phyloP scores from a whole-genome alignment of 1,140 invertebrate genomes.

The Lepeophtheirus salmonis region DNA sequence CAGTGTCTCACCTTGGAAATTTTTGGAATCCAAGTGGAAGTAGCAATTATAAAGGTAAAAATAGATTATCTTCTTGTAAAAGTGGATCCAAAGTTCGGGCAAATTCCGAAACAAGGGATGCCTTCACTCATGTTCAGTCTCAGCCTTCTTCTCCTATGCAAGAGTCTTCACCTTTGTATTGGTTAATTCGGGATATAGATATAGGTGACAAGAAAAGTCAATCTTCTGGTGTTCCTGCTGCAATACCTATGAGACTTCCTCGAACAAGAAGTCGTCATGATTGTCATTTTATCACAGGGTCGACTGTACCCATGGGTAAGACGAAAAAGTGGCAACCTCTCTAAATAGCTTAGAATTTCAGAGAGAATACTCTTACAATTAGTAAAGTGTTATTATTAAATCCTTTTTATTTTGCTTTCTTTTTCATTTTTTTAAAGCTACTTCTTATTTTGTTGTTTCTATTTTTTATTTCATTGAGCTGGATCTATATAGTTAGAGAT shows the following conservation, averaged over 20 bases:
- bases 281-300: constrained; percentile 7
- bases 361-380: too few relatives aligned
- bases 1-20: not conserved
- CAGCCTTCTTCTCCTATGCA: not conserved
- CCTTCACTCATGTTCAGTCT: constrained; percentile 3
- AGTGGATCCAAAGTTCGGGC: not conserved
- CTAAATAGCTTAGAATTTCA: too few relatives aligned
- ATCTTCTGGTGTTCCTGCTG: not conserved
- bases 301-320: constrained; percentile 8
- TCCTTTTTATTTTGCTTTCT: not conserved
- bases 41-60: not conserved
- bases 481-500: too few relatives aligned
- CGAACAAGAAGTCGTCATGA: constrained; percentile 5
- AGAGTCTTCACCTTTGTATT: constrained; percentile 7
- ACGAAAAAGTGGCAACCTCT: too few relatives aligned
- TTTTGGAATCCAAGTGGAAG: not conserved
- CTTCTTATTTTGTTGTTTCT: too few relatives aligned
- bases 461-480: too few relatives aligned
- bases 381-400: too few relatives aligned
- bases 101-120: not conserved
- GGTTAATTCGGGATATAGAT: constrained; percentile 17
- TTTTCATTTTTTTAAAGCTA: too few relatives aligned
- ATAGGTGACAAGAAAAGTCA: constrained; percentile 5
- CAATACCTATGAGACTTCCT: not conserved
- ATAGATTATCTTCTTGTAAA: too few relatives aligned